Conservation (phyloP, 1,140 invertebrate species). For the Drosophila serrata region DNA sequence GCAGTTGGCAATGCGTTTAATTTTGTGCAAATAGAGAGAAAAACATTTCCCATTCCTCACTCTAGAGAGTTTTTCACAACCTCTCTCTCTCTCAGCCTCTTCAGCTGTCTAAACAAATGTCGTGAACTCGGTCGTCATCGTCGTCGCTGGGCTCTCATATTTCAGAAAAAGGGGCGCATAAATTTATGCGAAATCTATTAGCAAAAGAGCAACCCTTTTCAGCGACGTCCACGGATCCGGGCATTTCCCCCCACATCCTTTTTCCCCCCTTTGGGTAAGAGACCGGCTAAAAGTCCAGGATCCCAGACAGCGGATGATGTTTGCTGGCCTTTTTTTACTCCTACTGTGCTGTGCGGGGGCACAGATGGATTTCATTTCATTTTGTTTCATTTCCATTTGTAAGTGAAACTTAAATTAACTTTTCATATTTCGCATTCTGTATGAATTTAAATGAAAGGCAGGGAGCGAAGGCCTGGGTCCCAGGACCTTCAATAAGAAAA, state of each 20-base stretch:
- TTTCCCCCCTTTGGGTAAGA: constrained; percentile 4
- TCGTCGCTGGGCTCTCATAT: constrained; percentile 69
- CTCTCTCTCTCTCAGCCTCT: neutral
- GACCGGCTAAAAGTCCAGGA: constrained; percentile 26
- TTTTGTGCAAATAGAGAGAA: constrained; percentile 80
- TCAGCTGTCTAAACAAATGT: constrained; percentile 77
- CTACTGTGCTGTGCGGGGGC: constrained; percentile 21
- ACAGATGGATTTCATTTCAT: constrained; percentile 73
- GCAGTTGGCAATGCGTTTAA: constrained; percentile 71
- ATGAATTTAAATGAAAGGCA: constrained; percentile 70
- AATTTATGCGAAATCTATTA: constrained; percentile 83
- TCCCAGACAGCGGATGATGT: constrained; percentile 67
- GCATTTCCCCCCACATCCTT: neutral
- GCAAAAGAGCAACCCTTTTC: constrained; percentile 73
- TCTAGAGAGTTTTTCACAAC: neutral
- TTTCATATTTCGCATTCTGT: constrained; percentile 79
- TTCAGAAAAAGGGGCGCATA: constrained; percentile 81
- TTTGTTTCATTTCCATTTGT: constrained; percentile 81
- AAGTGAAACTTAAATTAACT: constrained; percentile 81
- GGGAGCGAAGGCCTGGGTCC: neutral
- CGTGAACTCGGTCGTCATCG: constrained; percentile 65
- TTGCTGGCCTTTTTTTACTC: constrained; percentile 49
- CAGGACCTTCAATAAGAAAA: constrained; percentile 2
- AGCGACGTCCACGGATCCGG: constrained; percentile 40
- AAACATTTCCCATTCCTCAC: constrained; percentile 42